Evolutionary conservation across 2,797 vertebrate genomes (phyloP), one percentile per base, ranked within the genome.

Genomic region (Melanotaenia parkinsoni): DNA sequence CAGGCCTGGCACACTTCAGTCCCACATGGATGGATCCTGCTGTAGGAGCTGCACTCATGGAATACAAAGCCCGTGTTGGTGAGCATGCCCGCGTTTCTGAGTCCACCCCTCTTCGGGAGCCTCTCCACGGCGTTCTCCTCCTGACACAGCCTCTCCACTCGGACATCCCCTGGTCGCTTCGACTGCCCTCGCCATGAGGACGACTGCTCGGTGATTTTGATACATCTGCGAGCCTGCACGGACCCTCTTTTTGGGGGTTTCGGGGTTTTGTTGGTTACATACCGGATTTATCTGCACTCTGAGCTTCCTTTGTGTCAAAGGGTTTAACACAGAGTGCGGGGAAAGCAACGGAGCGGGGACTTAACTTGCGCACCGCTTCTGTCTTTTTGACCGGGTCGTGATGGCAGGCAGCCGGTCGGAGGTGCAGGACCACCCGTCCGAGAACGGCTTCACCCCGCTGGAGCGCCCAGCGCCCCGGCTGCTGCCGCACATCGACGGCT

Each of bases 401-500:
- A 95, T 95, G 95, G 94, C 94, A 80, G 91, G 82, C 83, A 83
- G 91, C 79, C 91, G 90, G 62, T 84, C 90, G 80, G 93, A 95
- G 80, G 86, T 82, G 69, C 91, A 90, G 82, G 91, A 93, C 74
- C 91, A 88, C 87, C 89, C 89, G 72, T 89, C 93, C 0, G 94
- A 95, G 79, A 95, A 94, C 89, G 94, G 94, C 79, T 93, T 91
- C 63, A 89, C 90, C 33, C 79, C 93, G 63, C 89, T 91, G 69
- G 95, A 95, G 79, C 83, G 82, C 64, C 81, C 86, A 4, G 75
- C 63, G 28, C 91, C 93, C 22, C 91, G 86, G 86, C 90, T 97
- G 88, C 94, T 98, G 24, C 93, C 96, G 85, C 96, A 95, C 92
- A 94, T 97, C 70, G 98, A 99, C 78, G 93, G 94, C 60, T 96